phyloP scores from a whole-genome alignment of 2,797 vertebrate genomes.

The Cuniculus paca region DNA sequence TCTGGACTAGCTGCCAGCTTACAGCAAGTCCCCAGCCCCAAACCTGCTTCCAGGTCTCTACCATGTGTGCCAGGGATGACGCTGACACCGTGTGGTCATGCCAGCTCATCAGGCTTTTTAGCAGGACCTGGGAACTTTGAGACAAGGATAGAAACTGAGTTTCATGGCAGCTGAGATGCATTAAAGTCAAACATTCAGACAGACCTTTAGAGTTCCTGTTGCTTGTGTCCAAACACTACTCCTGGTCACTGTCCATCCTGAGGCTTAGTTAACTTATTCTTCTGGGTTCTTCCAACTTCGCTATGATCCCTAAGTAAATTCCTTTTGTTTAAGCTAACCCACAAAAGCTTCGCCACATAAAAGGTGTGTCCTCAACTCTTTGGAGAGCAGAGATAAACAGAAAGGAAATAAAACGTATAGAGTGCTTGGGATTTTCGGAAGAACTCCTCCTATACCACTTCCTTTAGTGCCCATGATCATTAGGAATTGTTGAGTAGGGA shows the following conservation, averaged over 20 bases:
- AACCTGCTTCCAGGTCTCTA: not conserved
- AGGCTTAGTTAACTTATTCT: not conserved
- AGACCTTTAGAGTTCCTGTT: not conserved
- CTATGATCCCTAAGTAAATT: not conserved
- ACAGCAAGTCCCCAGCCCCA: not conserved
- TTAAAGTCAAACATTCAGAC: not conserved
- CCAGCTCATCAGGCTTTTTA: not conserved
- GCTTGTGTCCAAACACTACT: not conserved
- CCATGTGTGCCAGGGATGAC: not conserved
- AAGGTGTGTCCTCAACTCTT: not conserved
- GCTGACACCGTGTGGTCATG: not conserved
- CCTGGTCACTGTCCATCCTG: not conserved
- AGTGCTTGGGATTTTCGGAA: not conserved
- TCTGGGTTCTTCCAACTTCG: not conserved
- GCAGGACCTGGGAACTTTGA: not conserved
- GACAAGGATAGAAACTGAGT: no score
- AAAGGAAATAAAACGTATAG: not conserved
- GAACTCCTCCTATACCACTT: not conserved
- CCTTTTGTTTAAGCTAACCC: conserved; percentile 33
- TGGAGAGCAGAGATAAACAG: not conserved
- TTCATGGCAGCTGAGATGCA: not conserved
- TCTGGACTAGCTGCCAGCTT: not conserved
- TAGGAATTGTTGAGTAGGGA: not conserved
- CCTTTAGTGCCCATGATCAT: not conserved
- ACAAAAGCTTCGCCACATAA: not conserved